Base-by-base conservation (phyloP, 2,113 vertebrate species). In the Gymnogyps californianus region DNA sequence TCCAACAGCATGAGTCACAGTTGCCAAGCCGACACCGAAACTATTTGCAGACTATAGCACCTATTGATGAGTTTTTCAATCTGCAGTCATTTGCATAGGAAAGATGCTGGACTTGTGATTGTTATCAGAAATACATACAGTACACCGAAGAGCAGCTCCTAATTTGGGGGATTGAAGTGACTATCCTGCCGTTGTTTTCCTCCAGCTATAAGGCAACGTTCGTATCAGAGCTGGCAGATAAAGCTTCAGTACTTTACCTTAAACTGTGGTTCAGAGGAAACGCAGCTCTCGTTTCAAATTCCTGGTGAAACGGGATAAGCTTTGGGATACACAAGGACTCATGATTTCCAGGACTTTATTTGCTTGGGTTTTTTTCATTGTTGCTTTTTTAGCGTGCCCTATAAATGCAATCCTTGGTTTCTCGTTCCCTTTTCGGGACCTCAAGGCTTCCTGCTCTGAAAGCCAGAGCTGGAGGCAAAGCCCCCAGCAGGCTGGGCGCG, bases 1-100 rank as follows among this genome's bases (percentile, higher is more conserved):
- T 98, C 98, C 58, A 93, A 98, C 98, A 98, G 98, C 98, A 97
- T 98, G 98, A 98, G 98, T 98, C 98, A 98, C 98, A 98, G 98
- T 98, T 98, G 98, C 98, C 98, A 98, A 98, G 98, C 98, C 98
- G 96, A 98, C 98, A 98, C 93, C 24, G 95, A 97, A 98, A 98
- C 98, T 98, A 98, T 98, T 98, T 98, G 98, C 98, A 98, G 98
- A 98, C 97, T 98, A 93, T 98, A 98, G 98, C 98, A 98, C 98
- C 98, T 98, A 98, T 98, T 98, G 98, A 98, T 97, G 98, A 97
- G 98, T 94, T 97, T 97, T 98, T 97, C 97, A 98, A 59, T 98
- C 97, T 94, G 94, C 93, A 95, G 94, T 72, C 94, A 97, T 98
- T 98, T 98, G 97, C 97, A 97, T 86, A 87, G 98, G 97, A 96